These are phyloP conservation scores for Caranx ignobilis DNA, from an alignment of 2,113 vertebrate species.

Conservation along the genomic window DNA sequence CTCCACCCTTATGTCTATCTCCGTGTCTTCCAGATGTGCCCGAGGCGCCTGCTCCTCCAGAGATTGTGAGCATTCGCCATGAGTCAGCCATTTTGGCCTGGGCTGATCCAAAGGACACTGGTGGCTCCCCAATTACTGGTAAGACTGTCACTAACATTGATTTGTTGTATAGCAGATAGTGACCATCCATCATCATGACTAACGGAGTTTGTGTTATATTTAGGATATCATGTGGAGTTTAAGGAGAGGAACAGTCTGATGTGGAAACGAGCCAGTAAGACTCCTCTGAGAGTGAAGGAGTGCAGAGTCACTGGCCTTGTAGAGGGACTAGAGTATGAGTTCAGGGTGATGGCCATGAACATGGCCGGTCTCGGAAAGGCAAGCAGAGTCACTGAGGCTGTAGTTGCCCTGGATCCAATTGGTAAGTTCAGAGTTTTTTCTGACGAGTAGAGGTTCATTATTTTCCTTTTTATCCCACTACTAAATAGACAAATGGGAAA, in stretches of 20 bases:
- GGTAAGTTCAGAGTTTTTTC: slow-evolving; percentile 83
- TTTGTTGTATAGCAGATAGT: not conserved
- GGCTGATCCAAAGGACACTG: slow-evolving; percentile 93
- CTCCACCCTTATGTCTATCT: not conserved
- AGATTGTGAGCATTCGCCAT: slow-evolving; percentile 90
- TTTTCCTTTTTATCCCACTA: not conserved
- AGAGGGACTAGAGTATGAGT: slow-evolving; percentile 98
- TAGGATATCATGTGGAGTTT: slow-evolving; percentile 96
- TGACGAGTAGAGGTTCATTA: not conserved
- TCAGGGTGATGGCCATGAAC: slow-evolving; percentile 98
- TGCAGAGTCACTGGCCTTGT: slow-evolving; percentile 94
- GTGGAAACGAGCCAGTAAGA: slow-evolving; percentile 95
- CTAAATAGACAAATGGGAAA: not conserved
- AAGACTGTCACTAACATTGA: slow-evolving; percentile 26
- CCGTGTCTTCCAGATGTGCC: slow-evolving; percentile 90
- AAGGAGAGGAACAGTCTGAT: slow-evolving; percentile 98
- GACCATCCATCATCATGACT: not conserved
- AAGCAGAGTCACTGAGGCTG: slow-evolving; percentile 91
- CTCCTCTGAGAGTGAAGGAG: slow-evolving; percentile 94
- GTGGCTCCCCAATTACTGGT: slow-evolving; percentile 98
- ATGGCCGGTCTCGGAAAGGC: slow-evolving; percentile 95
- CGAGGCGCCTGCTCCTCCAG: slow-evolving; percentile 94
- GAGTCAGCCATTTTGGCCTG: slow-evolving; percentile 94
- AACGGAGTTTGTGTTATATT: slow-evolving; percentile 14
- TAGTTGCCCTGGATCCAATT: slow-evolving; percentile 96